These are phyloP conservation scores for Phyllopteryx taeniolatus DNA, from an alignment of 2,113 vertebrate genomes.

Conservation along the genomic window DNA sequence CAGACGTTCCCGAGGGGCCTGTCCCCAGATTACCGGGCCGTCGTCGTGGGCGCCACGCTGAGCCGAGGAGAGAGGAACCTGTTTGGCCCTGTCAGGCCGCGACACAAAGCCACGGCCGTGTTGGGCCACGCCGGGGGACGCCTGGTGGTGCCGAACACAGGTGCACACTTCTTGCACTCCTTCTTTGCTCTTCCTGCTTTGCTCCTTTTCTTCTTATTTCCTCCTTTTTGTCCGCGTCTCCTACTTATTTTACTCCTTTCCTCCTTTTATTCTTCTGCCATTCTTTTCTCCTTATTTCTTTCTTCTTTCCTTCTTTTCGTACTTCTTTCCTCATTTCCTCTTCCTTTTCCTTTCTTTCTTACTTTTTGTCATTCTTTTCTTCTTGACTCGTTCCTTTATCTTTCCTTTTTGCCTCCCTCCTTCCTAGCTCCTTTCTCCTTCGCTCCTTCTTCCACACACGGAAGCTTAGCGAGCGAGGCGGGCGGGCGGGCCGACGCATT, in stretches of 20 bases:
- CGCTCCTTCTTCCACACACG: conserved; percentile 18
- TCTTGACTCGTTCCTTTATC: too few relatives aligned
- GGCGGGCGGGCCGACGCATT: conserved; percentile 1
- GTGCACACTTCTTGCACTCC: conserved; percentile 58
- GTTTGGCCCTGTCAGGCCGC: conserved; percentile 72
- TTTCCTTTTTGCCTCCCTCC: too few relatives aligned
- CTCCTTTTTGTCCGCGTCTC: neutral
- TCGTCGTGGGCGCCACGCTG: conserved; percentile 59
- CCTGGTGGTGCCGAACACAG: conserved; percentile 88
- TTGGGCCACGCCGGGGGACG: conserved; percentile 87
- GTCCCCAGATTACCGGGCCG: conserved; percentile 70
- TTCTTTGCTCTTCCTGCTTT: neutral
- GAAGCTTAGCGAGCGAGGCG: neutral
- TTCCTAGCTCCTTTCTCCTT: neutral
- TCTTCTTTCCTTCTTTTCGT: neutral
- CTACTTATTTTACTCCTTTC: neutral
- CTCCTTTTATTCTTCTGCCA: neutral
- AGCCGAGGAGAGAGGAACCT: conserved; percentile 76
- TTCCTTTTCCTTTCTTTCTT: conserved; percentile 17
- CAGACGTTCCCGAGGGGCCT: conserved; percentile 85
- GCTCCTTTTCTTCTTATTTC: neutral
- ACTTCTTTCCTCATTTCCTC: neutral
- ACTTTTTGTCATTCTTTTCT: too few relatives aligned
- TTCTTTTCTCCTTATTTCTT: neutral
- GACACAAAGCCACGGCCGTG: conserved; percentile 77